Base-by-base conservation (phyloP, 2,113 vertebrate species). In the Platycercus adscitus region DNA sequence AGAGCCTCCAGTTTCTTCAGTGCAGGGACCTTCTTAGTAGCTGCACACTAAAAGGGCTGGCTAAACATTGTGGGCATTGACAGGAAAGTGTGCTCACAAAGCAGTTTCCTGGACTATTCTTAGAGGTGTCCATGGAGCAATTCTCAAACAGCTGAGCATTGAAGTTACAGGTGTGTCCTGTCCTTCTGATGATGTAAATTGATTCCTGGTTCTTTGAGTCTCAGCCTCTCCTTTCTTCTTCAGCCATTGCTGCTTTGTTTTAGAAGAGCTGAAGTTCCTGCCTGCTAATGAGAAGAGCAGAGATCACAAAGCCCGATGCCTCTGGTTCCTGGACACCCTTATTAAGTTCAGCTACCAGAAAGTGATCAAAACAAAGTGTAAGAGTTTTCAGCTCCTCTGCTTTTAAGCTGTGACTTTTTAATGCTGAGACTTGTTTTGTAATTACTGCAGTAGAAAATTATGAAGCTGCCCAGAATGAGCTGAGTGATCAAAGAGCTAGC, bases 261-360 rank as follows among this genome's bases (percentile, higher is more conserved):
- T 98, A 93, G 97, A 97, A 94, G 98, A 98, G 14, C 55, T 99
- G 85, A 98, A 98, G 85, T 97, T 85, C 39, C 64, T 99, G 92
- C 98, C 99, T 35, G 26, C 66, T 28, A 88, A 85, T 9, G 95
- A 95, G 33, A 97, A 91, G 91, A 98, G 81, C 11, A 97, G 98
- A 85, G 98, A 99, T 69, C 98, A 89, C 81, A 98, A 95, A 49
- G 97, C 98, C 4, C 97, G 98, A 20, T 99, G 98, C 60, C 93
- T 98, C 53, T 99, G 98, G 98, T 99, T 99, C 86, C 96, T 99
- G 64, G 98, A 98, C 29, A 93, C 97, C 46, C 98, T 99, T 35
- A 89, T 99, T 81, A 99, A 96, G 94, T 97, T 99, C 88, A 97
- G 97, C 37, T 94, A 86, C 11, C 95, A 98, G 91, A 99, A 92